A percentile compares a stretch with the other conserved stretches of the same genome.
These are phyloP conservation scores for Oligia fasciuncula DNA, from an alignment of 2,888 invertebrate species.

Conservation along the genomic window DNA sequence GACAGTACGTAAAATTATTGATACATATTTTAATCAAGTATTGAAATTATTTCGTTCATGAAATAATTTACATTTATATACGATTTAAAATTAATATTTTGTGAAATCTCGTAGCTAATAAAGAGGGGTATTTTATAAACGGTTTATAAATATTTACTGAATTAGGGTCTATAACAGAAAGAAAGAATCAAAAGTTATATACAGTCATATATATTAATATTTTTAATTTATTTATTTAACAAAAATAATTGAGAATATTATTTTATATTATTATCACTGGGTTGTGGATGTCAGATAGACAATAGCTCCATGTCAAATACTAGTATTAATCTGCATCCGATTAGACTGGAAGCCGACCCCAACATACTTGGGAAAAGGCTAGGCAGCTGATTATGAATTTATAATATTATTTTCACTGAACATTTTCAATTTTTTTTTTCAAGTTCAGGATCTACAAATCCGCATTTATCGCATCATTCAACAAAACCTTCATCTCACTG, in stretches of 20 bases:
- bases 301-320: neutral
- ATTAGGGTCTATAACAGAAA: neutral
- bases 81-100: neutral
- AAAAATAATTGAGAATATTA: slow-evolving; percentile 4
- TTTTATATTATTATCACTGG: slow-evolving; percentile 12
- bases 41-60: neutral
- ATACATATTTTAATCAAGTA: neutral
- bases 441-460: neutral
- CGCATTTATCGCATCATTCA: slow-evolving; percentile 21
- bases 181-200: neutral
- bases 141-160: neutral
- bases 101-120: neutral
- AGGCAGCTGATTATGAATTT: neutral
- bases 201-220: neutral
- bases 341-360: neutral
- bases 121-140: slow-evolving; percentile 4
- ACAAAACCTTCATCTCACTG: slow-evolving; percentile 51
- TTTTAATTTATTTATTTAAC: slow-evolving; percentile 2
- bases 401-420: slow-evolving; percentile 2
- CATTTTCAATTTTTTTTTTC: neutral
- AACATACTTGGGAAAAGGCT: neutral
- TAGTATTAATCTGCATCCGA: neutral
- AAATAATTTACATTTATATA: slow-evolving; percentile 20
- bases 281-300: neutral
- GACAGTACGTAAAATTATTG: neutral